Conservation (phyloP, 2,113 vertebrate genomes). For the Orcinus orca region DNA sequence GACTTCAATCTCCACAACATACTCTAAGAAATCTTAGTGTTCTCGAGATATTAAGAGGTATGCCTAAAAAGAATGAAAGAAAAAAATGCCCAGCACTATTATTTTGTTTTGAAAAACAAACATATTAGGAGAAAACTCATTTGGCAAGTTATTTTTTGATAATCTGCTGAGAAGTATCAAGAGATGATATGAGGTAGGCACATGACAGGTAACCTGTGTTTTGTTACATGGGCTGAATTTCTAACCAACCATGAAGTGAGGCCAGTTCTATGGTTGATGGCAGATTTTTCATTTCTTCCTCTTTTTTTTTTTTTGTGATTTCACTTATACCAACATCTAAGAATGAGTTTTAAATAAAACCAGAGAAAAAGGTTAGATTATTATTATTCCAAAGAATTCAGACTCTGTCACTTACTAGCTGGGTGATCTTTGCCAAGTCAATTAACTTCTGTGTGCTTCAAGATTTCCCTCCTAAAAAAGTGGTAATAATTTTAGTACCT, state of each 20-base stretch:
- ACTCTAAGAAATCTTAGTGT: neutral
- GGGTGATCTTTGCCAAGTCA: neutral
- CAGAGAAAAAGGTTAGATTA: neutral
- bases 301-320: neutral
- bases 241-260: neutral
- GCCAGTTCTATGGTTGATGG: neutral
- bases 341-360: neutral
- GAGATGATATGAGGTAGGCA: neutral
- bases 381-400: constrained; percentile 5
- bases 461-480: neutral
- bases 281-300: neutral
- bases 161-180: neutral
- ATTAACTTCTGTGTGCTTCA: neutral
- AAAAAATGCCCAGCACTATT: neutral
- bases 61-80: neutral
- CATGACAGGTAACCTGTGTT: neutral
- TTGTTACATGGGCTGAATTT: neutral
- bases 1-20: neutral
- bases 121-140: neutral
- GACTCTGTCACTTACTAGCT: neutral
- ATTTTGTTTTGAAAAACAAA: neutral
- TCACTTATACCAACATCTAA: neutral
- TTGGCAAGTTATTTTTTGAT: neutral
- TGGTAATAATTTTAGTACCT: neutral
- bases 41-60: neutral